Evolutionary conservation across 2,888 invertebrate genomes (phyloP), one percentile per base, ranked within the genome.

Genomic region (Lycophotia porphyrea): DNA sequence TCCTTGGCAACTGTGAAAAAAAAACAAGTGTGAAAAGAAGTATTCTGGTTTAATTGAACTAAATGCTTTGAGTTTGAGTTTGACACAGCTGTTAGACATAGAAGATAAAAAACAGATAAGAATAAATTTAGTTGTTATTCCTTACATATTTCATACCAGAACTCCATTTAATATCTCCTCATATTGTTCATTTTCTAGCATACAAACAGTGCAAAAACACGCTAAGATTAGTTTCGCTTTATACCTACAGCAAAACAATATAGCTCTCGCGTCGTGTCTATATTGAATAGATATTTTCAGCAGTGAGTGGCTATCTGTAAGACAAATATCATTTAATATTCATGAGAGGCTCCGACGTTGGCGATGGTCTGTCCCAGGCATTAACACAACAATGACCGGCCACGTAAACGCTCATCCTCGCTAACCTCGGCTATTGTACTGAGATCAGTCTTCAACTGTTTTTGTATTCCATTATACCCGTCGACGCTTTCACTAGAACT

Each of bases 271-370:
- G 86, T 89, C 90, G 90, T 91, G 91, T 89, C 84, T 89, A 84
- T 87, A 89, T 90, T 91, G 90, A 91, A 91, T 82, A 86, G 89
- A 90, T 90, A 90, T 93, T 93, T 93, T 93, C 90, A 94, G 88
- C 91, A 93, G 87, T 87, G 88, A 92, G 90, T 91, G 88, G 88
- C 90, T 88, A 88, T 92, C 87, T 89, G 85, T 88, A 91, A 92
- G 94, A 95, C 93, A 94, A 95, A 94, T 92, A 92, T 91, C 85
- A 85, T 87, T 95, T 93, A 95, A 95, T 96, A 96, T 96, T 96
- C 95, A 96, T 96, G 94, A 95, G 93, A 82, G 88, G 88, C 90
- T 90, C 89, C 86, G 88, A 89, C 90, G 91, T 91, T 87, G 89
- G 90, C 91, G 91, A 91, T 91, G 90, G 92, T 87, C 91, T 90